Percentiles rank a stretch among this genome's conserved stretches.
These are phyloP conservation scores for Brassicogethes aeneus DNA, from an alignment of 2,888 invertebrate genomes.

Conservation along the genomic window DNA sequence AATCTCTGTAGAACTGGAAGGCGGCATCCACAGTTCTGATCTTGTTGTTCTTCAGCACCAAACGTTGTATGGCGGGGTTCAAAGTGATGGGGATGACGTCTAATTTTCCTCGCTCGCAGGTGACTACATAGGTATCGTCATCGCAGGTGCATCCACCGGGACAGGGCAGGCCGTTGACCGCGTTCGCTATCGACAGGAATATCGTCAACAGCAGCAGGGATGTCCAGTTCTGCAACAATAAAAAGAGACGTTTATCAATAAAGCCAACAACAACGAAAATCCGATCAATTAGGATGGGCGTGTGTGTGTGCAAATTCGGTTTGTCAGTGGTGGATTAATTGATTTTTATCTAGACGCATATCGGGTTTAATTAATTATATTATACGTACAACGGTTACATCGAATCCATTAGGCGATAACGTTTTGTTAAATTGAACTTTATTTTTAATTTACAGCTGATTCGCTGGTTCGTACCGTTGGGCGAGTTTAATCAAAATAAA, in stretches of 20 bases:
- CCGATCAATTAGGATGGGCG: too few species aligned
- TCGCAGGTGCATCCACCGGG: constrained; percentile 84
- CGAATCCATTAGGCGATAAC: too few species aligned
- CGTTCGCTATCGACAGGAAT: constrained; percentile 22
- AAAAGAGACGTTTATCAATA: constrained; percentile 3
- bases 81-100: constrained; percentile 86
- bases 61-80: constrained; percentile 81
- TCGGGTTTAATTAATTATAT: too few species aligned
- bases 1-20: constrained; percentile 79
- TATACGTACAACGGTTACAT: too few species aligned
- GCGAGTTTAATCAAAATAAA: too few species aligned
- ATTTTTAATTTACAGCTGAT: too few species aligned
- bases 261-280: too few species aligned
- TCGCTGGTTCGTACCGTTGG: too few species aligned
- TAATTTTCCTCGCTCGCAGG: constrained; percentile 76
- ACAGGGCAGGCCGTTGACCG: constrained; percentile 59
- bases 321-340: too few species aligned
- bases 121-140: constrained; percentile 79
- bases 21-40: constrained; percentile 85
- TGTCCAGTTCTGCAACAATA: constrained; percentile 29
- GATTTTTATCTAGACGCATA: too few species aligned
- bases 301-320: too few species aligned
- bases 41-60: constrained; percentile 76
- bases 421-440: too few species aligned
- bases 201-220: constrained; percentile 19